phyloP scores from a whole-genome alignment of 1,140 invertebrate genomes.

The Orius laevigatus region DNA sequence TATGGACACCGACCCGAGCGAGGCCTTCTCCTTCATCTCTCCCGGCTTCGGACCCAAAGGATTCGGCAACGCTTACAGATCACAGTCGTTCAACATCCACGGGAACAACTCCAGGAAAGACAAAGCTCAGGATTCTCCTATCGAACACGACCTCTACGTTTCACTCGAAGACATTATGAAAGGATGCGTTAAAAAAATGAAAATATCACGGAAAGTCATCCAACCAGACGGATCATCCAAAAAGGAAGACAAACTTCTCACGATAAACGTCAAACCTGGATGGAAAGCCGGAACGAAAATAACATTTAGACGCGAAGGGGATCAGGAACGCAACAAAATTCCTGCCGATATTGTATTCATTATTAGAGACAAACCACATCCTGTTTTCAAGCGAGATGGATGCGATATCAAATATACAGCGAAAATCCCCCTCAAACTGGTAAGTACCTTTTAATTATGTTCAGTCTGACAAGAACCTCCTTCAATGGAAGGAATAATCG shows the following conservation, averaged over 20 bases:
- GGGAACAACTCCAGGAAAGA: conserved; percentile 51
- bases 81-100: conserved; percentile 80
- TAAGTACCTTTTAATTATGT: too few species aligned
- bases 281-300: conserved; percentile 99
- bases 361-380: conserved; percentile 92
- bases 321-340: conserved; percentile 87
- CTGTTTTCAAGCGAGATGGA: conserved; percentile 85
- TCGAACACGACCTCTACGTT: conserved; percentile 94
- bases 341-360: conserved; percentile 99
- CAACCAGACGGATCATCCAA: conserved; percentile 68
- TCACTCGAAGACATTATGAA: conserved; percentile 78
- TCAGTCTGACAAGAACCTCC: too few species aligned
- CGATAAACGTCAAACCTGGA: conserved; percentile 95
- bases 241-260: conserved; percentile 95
- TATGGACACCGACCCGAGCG: conserved; percentile 45
- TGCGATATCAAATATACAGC: conserved; percentile 85
- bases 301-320: conserved; percentile 96
- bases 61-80: conserved; percentile 56
- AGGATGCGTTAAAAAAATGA: conserved; percentile 99
- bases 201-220: conserved; percentile 84
- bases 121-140: conserved; percentile 77
- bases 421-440: conserved; percentile 79
- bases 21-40: background rate
- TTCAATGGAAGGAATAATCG: too few species aligned
- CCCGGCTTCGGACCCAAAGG: conserved; percentile 24